Percentiles rank a stretch among this genome's conserved stretches.
These are phyloP conservation scores for Pterois miles DNA, from an alignment of 2,797 vertebrate genomes.

Conservation along the genomic window DNA sequence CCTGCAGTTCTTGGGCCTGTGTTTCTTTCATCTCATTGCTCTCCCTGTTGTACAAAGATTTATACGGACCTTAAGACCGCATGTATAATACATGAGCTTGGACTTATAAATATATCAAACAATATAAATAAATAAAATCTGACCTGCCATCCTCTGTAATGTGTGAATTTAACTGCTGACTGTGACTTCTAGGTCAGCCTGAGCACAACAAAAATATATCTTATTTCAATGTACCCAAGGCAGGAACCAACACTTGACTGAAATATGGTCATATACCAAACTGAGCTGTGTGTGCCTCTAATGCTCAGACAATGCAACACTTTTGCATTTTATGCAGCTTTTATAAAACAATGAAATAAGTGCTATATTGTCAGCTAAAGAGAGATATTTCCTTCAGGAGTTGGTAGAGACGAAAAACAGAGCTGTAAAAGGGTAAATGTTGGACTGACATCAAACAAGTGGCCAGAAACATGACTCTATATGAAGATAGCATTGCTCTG, in stretches of 20 bases:
- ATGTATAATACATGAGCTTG: conserved; percentile 65
- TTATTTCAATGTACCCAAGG: conserved; percentile 29
- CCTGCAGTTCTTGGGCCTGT: not conserved
- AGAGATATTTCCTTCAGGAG: too few relatives aligned
- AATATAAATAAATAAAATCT: conserved; percentile 72
- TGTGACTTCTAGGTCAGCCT: conserved; percentile 49
- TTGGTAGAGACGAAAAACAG: too few relatives aligned
- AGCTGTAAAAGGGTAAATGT: too few relatives aligned
- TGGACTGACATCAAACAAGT: too few relatives aligned
- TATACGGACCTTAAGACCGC: conserved; percentile 55
- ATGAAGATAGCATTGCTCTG: too few relatives aligned
- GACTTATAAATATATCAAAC: conserved; percentile 72
- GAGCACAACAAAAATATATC: conserved; percentile 40
- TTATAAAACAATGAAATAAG: too few relatives aligned
- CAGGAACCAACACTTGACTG: conserved; percentile 14
- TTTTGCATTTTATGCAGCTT: not conserved
- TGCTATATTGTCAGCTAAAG: too few relatives aligned
- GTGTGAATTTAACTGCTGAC: conserved; percentile 68
- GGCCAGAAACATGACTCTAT: too few relatives aligned
- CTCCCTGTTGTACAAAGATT: conserved; percentile 61
- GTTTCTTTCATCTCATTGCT: conserved; percentile 38
- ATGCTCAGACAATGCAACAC: not conserved
- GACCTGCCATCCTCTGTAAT: conserved; percentile 48
- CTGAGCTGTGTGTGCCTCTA: not conserved
- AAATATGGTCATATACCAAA: conserved; percentile 27